Base-by-base conservation (phyloP, 2,888 invertebrate genomes). In the Eilema caniola region DNA sequence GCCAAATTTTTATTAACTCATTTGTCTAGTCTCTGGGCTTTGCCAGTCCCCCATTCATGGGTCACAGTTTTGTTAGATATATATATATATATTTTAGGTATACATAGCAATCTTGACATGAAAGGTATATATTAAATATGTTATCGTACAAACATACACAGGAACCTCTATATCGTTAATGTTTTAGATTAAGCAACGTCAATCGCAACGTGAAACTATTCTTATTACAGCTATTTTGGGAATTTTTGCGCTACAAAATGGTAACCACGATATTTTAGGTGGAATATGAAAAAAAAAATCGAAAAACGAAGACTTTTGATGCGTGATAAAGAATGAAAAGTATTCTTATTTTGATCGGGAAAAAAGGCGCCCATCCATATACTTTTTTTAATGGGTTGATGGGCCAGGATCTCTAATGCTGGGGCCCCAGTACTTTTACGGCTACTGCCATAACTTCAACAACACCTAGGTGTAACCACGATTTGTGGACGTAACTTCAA, bases 131-230 rank as follows among this genome's bases (percentile, higher is more conserved):
- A n/a, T n/a, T n/a, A n/a, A n/a, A n/a, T n/a, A n/a, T n/a, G n/a
- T 53, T 57, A 31, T 5, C 20, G 4, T 23, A 47, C n/a, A 60
- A 67, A 59, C 24, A 53, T n/a, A 37, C 66, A 59, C 59, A 66
- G 59, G 33, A 59, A 66, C 66, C 37, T 66, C 67, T 41, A 25
- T 20, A 23, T 47, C 28, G 61, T 31, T 28, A 67, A 47, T 47
- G 28, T 24, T 31, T 61, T 67, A 62, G 67, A 23, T 33, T 67
- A 67, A 62, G 67, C 23, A 64, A 63, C 57, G 31, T 66, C 12
- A 53, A 57, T 23, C 7, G 20, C 31, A 66, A 37, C 25, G 41
- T 53, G 12, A 24, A 57, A 57, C 24, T 57, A 57, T 24, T 57
- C 24, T 63, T 56, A 16, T 16, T 12, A 63, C 20, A 12, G 28